Evolutionary conservation across 2,797 vertebrate species (phyloP).

Genomic region (Jordanella pulchra): DNA sequence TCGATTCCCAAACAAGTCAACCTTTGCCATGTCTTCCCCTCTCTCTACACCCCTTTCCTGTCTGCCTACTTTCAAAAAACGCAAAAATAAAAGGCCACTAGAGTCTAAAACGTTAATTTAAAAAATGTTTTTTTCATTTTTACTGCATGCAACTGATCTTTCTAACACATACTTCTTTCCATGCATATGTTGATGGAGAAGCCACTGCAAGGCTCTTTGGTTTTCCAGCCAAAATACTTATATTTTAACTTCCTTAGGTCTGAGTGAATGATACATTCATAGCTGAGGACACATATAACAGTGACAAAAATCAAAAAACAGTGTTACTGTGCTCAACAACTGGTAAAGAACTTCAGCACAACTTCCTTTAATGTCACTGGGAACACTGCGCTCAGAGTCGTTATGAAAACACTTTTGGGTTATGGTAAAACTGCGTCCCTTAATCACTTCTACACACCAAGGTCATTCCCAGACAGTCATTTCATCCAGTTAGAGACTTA

Average conservation of each 20-base stretch:
- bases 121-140: conserved; percentile 59
- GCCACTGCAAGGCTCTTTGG: conserved; percentile 30
- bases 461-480: conserved; percentile 74
- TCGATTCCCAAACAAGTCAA: no score
- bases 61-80: no score
- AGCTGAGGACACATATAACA: conserved; percentile 9
- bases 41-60: no score
- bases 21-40: no score
- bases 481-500: conserved; percentile 69
- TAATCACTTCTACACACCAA: conserved; percentile 73
- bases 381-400: conserved; percentile 53
- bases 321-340: conserved; percentile 21
- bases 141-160: conserved; percentile 27
- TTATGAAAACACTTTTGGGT: conserved; percentile 68
- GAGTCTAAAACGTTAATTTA: no score
- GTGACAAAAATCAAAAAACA: conserved; percentile 31
- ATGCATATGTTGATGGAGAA: conserved; percentile 18
- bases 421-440: conserved; percentile 62
- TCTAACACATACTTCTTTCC: conserved; percentile 22
- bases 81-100: no score
- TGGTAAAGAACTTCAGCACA: conserved; percentile 56
- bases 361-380: conserved; percentile 49
- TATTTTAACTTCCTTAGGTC: conserved; percentile 36
- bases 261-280: conserved; percentile 12
- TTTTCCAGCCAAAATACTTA: conserved; percentile 31